Conservation (phyloP, 2,888 invertebrate genomes). For the Sialis fuliginosa region DNA sequence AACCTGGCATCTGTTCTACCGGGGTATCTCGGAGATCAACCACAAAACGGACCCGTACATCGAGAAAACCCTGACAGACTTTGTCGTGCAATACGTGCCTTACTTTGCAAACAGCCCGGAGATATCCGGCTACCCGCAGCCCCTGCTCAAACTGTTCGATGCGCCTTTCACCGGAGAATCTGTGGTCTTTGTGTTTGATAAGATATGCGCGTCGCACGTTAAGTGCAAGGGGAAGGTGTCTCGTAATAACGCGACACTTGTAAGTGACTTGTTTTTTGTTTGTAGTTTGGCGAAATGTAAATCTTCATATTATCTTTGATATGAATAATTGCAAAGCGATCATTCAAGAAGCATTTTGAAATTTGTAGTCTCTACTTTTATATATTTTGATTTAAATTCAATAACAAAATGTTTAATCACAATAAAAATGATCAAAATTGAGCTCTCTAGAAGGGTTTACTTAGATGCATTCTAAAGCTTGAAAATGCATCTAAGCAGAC, state of each 20-base stretch:
- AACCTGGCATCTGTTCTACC: conserved; percentile 32
- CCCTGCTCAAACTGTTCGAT: conserved; percentile 6
- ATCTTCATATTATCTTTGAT: too few relatives aligned
- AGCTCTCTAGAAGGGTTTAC: too few relatives aligned
- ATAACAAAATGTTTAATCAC: too few relatives aligned
- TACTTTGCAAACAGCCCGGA: conserved; percentile 13
- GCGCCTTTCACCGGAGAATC: conserved; percentile 8
- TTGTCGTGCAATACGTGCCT: conserved; percentile 21
- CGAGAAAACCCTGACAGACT: conserved; percentile 27
- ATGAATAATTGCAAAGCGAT: too few relatives aligned
- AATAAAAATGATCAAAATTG: too few relatives aligned
- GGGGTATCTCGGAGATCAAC: conserved; percentile 30
- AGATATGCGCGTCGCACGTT: conserved; percentile 10
- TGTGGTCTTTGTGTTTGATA: conserved; percentile 11
- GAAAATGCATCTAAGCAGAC: too few relatives aligned
- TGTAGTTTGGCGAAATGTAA: too few relatives aligned
- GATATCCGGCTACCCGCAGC: conserved; percentile 2
- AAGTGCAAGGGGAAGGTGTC: conserved; percentile 12
- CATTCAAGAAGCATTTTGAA: too few relatives aligned
- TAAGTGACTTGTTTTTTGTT: conserved; percentile 6
- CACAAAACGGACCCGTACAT: conserved; percentile 28
- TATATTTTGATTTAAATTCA: too few relatives aligned
- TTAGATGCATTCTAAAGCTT: too few relatives aligned
- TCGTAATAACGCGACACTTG: conserved; percentile 12
- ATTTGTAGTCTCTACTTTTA: too few relatives aligned